These are phyloP conservation scores for Hoplodrina ambigua DNA, from an alignment of 2,888 invertebrate genomes.

Conservation along the genomic window DNA sequence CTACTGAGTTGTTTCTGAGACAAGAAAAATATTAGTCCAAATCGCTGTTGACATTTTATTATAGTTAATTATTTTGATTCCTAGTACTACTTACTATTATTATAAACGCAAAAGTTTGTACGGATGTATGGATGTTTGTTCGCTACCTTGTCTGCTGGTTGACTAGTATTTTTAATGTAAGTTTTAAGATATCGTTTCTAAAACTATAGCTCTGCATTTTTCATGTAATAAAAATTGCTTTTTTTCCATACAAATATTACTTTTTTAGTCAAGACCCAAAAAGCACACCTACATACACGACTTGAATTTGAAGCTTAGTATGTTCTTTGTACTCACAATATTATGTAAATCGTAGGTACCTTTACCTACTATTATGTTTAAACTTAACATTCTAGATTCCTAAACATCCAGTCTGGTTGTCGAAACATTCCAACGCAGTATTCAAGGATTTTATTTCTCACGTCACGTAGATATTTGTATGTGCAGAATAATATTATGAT, in stretches of 20 bases:
- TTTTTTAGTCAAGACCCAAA: background rate
- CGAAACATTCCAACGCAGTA: slow-evolving; percentile 46
- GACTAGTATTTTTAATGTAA: no score
- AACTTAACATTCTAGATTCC: slow-evolving; percentile 29
- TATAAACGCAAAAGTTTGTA: no score
- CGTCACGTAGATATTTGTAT: slow-evolving; percentile 67
- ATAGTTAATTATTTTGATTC: no score
- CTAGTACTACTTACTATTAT: no score
- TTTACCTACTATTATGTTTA: slow-evolving; percentile 26
- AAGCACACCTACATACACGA: background rate
- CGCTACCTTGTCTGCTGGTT: no score
- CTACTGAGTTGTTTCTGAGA: no score
- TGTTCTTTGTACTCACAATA: slow-evolving; percentile 9
- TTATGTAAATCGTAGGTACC: slow-evolving; percentile 42
- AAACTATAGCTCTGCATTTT: background rate
- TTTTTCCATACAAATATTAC: background rate
- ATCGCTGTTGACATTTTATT: no score
- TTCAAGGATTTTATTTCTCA: slow-evolving; percentile 56
- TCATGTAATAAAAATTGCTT: background rate
- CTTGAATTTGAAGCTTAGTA: slow-evolving; percentile 14
- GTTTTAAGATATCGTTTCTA: background rate
- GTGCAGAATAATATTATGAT: slow-evolving; percentile 67
- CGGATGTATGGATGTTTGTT: no score
- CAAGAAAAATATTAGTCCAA: no score
- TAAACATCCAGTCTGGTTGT: slow-evolving; percentile 45